Conservation (phyloP, 2,888 invertebrate genomes). For the Luperina testacea region DNA sequence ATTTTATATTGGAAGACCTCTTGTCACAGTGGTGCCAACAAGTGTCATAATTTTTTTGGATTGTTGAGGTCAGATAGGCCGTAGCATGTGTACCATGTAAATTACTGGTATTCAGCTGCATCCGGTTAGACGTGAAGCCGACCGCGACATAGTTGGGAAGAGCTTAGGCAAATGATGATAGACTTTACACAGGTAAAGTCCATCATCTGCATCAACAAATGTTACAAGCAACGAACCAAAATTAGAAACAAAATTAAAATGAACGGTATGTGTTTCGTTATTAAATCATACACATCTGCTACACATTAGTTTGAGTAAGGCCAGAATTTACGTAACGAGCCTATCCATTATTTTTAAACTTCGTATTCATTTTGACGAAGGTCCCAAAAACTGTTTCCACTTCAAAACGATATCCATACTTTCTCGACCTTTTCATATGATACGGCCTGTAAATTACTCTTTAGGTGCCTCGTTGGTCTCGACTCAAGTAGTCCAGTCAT, state of each 20-base stretch:
- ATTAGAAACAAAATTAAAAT: constrained; percentile 12
- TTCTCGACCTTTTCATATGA: background rate
- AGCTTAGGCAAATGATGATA: background rate
- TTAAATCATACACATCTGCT: constrained; percentile 41
- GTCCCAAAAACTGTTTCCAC: constrained; percentile 10
- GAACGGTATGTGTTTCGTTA: background rate
- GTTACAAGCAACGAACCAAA: background rate
- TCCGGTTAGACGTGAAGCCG: background rate
- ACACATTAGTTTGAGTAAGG: constrained; percentile 12
- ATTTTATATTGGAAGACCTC: too few relatives aligned
- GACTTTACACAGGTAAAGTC: background rate
- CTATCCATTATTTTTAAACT: constrained; percentile 35
- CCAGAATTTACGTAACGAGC: constrained; percentile 22
- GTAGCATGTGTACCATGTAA: too few relatives aligned
- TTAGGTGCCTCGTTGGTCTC: too few relatives aligned
- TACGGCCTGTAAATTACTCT: too few relatives aligned
- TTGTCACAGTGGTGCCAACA: too few relatives aligned
- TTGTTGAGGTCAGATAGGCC: background rate
- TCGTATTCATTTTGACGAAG: constrained; percentile 35
- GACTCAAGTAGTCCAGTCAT: too few relatives aligned
- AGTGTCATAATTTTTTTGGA: too few relatives aligned
- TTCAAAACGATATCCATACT: constrained; percentile 34
- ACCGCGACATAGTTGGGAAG: too few relatives aligned
- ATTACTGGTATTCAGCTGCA: background rate
- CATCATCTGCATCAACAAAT: background rate